Evolutionary conservation across 35 echinoderm and acorn worm genomes (phyloP).

Genomic region (Ophioderma brevispina): DNA sequence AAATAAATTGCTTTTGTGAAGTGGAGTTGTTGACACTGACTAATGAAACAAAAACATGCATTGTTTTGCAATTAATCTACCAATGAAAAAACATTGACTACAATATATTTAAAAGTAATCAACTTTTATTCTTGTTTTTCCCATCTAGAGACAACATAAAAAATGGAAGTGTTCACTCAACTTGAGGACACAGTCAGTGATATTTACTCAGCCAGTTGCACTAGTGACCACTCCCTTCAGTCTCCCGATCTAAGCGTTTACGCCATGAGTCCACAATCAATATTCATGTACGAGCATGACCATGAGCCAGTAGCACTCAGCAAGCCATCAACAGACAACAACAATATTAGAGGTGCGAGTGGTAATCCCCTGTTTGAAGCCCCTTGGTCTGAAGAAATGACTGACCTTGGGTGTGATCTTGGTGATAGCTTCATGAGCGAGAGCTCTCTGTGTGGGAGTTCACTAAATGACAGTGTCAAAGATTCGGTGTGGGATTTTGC

Average conservation of each 20-base stretch:
- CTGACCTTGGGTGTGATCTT: slow-evolving; percentile 55
- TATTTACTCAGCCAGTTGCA: neutral
- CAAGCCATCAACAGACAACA: neutral
- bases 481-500: slow-evolving; percentile 73
- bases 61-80: too few species aligned
- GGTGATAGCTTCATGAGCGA: slow-evolving; percentile 68
- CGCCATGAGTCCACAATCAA: slow-evolving; percentile 59
- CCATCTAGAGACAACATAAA: neutral
- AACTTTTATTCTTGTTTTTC: too few species aligned
- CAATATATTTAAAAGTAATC: too few species aligned
- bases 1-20: too few species aligned
- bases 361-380: slow-evolving; percentile 70
- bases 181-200: neutral
- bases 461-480: slow-evolving; percentile 63
- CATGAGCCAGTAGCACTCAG: slow-evolving; percentile 10
- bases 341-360: neutral
- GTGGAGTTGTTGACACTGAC: too few species aligned
- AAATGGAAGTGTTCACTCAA: slow-evolving; percentile 13
- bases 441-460: slow-evolving; percentile 53
- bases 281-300: slow-evolving; percentile 80
- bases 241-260: slow-evolving; percentile 65
- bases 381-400: slow-evolving; percentile 68
- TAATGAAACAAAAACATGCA: too few species aligned
- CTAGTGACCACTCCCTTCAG: slow-evolving; percentile 52
- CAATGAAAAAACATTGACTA: too few species aligned